A percentile compares a stretch with the other conserved stretches of the same genome.
These are phyloP conservation scores for Nycticebus coucang DNA, from an alignment of 2,113 vertebrate species.

Conservation along the genomic window DNA sequence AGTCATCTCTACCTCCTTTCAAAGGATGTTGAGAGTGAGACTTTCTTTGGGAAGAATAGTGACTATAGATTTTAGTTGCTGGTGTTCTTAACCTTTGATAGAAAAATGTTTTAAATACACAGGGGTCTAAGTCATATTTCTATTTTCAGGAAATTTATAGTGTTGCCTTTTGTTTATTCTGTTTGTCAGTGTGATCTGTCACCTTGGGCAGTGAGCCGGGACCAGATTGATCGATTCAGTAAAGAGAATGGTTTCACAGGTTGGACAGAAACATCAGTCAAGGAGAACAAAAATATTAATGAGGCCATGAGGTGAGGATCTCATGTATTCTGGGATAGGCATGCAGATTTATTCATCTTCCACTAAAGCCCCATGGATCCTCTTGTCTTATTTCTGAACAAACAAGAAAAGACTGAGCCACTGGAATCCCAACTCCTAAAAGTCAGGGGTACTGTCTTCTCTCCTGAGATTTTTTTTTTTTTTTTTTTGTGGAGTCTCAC, in stretches of 20 bases:
- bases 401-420: not conserved
- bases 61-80: constrained; percentile 7
- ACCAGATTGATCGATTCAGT: constrained; percentile 90
- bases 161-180: constrained; percentile 47
- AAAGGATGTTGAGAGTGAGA: not conserved
- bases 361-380: not conserved
- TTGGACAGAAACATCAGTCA: constrained; percentile 93
- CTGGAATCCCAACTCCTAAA: not conserved
- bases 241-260: constrained; percentile 90
- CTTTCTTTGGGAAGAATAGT: constrained; percentile 24
- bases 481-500: too few relatives aligned
- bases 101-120: not conserved
- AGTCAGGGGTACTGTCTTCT: not conserved
- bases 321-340: not conserved
- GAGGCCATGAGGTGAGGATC: constrained; percentile 90
- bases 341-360: not conserved
- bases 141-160: not conserved
- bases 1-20: not conserved
- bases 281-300: constrained; percentile 92
- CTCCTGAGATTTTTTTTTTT: not conserved
- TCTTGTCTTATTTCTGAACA: constrained; percentile 27
- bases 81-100: not conserved
- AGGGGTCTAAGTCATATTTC: not conserved
- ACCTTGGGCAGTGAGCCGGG: constrained; percentile 87
- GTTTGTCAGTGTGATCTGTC: constrained; percentile 89